phyloP scores from a whole-genome alignment of 2,113 vertebrate species.

The Cyphomyrus plagiostoma region DNA sequence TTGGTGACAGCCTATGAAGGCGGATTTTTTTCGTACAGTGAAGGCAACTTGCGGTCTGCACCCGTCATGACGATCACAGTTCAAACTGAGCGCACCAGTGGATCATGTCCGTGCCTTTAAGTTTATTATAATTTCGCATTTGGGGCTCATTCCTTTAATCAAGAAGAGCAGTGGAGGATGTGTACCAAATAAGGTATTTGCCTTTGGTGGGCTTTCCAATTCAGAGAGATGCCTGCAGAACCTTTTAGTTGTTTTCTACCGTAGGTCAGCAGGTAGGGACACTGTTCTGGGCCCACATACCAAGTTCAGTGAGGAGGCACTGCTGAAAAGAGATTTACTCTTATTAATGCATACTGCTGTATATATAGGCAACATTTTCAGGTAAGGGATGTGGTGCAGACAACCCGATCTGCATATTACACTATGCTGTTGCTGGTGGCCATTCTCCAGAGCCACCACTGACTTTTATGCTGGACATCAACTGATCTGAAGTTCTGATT shows the following conservation, averaged over 20 bases:
- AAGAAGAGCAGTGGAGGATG: background rate
- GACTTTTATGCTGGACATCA: background rate
- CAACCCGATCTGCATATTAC: background rate
- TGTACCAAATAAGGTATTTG: background rate
- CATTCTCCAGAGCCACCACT: background rate
- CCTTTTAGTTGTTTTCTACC: background rate
- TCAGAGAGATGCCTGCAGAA: background rate
- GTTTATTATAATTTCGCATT: background rate
- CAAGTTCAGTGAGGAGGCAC: background rate
- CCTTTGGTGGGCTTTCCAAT: background rate
- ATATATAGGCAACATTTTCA: background rate
- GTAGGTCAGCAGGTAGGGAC: background rate
- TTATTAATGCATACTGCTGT: background rate
- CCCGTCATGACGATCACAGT: background rate
- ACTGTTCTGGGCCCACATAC: background rate
- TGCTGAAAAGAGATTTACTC: background rate
- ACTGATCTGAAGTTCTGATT: background rate
- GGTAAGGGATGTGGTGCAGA: background rate
- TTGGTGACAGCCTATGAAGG: background rate
- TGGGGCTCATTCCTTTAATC: background rate
- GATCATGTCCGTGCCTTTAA: background rate
- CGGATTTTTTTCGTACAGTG: background rate
- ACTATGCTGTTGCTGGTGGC: background rate
- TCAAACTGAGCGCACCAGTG: background rate
- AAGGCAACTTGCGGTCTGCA: background rate